Evolutionary conservation across 2,888 invertebrate species (phyloP).

Genomic region (Omphaloscelis lunosa): DNA sequence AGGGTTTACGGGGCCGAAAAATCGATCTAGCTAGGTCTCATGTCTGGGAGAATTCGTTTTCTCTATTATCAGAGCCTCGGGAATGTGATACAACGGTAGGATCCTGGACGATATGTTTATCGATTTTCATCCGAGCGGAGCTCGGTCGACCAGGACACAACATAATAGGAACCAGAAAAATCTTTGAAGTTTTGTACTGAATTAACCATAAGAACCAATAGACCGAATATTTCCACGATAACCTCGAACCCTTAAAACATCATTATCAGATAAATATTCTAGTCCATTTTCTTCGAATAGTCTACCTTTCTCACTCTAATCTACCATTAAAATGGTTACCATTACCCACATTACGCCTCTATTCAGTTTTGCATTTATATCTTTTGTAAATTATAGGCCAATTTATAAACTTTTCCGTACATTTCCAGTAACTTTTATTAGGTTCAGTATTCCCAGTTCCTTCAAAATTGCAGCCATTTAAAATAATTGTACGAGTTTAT

Average conservation of each 20-base stretch:
- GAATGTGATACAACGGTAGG: too few relatives aligned
- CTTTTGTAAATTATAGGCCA: constrained; percentile 9
- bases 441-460: constrained; percentile 45
- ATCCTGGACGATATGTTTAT: too few relatives aligned
- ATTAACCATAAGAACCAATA: background rate
- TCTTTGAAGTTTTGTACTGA: background rate
- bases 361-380: constrained; percentile 14
- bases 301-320: background rate
- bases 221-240: background rate
- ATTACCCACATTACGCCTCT: constrained; percentile 2
- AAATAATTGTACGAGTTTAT: constrained; percentile 65
- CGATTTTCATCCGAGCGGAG: too few relatives aligned
- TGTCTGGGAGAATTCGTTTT: too few relatives aligned
- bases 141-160: background rate
- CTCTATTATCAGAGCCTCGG: too few relatives aligned
- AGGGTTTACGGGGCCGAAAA: too few relatives aligned
- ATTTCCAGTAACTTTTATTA: constrained; percentile 55
- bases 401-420: constrained; percentile 48
- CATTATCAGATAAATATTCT: constrained; percentile 19
- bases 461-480: constrained; percentile 60
- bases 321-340: background rate
- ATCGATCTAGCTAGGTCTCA: too few relatives aligned
- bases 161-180: background rate
- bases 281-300: constrained; percentile 12
- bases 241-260: constrained; percentile 8